phyloP scores from a whole-genome alignment of 2,888 invertebrate species.

The Andrena trimmerana region DNA sequence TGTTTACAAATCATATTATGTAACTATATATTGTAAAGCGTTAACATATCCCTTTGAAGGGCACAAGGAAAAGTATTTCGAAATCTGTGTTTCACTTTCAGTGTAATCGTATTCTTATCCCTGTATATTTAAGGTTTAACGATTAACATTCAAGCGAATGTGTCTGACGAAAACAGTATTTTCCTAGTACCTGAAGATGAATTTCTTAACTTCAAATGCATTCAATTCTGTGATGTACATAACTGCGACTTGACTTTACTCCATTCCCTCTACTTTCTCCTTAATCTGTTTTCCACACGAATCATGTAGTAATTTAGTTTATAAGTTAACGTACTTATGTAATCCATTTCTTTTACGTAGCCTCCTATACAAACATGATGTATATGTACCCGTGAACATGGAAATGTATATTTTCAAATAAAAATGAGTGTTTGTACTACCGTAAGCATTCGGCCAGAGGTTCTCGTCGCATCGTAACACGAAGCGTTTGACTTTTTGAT shows the following conservation, averaged over 20 bases:
- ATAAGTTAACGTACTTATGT: slow-evolving; percentile 11
- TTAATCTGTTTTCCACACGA: not conserved
- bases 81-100: not conserved
- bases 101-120: not conserved
- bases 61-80: not conserved
- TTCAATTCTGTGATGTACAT: not conserved
- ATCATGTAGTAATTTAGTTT: not conserved
- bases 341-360: slow-evolving; percentile 2
- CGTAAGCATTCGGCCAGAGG: slow-evolving; percentile 22
- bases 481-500: slow-evolving; percentile 69
- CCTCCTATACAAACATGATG: slow-evolving; percentile 25
- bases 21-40: slow-evolving; percentile 26
- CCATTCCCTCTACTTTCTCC: not conserved
- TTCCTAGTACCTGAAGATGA: slow-evolving; percentile 47
- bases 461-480: not conserved
- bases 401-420: slow-evolving; percentile 79
- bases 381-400: slow-evolving; percentile 48
- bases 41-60: slow-evolving; percentile 53
- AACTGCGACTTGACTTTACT: not conserved
- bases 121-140: not conserved
- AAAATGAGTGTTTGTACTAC: slow-evolving; percentile 71
- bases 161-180: slow-evolving; percentile 43
- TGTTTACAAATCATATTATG: slow-evolving; percentile 35
- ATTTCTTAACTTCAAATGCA: slow-evolving; percentile 11
- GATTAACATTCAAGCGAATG: slow-evolving; percentile 14